phyloP scores from a whole-genome alignment of 1,140 invertebrate genomes.

The Streblospio benedicti region DNA sequence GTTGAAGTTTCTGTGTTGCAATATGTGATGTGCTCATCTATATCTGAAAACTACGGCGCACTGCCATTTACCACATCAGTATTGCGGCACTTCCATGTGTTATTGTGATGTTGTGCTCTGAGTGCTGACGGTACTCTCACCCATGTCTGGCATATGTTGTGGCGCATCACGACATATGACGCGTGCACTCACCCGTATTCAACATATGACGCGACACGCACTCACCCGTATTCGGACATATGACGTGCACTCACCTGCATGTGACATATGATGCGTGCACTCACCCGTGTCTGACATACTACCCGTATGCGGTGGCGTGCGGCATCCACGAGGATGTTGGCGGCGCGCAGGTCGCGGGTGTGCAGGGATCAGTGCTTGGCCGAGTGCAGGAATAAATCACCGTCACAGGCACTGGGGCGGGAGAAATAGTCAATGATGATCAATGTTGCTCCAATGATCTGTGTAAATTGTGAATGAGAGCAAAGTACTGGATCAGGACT shows the following conservation, averaged over 20 bases:
- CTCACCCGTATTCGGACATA: background rate
- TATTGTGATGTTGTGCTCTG: no score
- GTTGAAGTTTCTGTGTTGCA: no score
- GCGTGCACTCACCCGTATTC: background rate
- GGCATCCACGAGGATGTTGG: constrained; percentile 90
- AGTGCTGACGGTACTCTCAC: no score
- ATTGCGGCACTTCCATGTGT: no score
- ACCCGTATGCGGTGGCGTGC: constrained; percentile 30
- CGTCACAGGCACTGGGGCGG: constrained; percentile 52
- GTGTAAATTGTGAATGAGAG: no score
- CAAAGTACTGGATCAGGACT: no score
- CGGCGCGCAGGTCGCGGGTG: constrained; percentile 72
- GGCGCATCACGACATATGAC: background rate
- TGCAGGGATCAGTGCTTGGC: constrained; percentile 94
- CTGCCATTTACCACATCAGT: no score
- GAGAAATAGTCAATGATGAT: no score
- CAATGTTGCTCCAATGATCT: no score
- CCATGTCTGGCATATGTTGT: background rate
- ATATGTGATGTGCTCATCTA: no score
- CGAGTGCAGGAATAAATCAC: constrained; percentile 91
- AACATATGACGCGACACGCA: background rate
- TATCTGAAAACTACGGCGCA: no score
- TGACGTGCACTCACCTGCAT: background rate
- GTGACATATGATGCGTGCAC: background rate
- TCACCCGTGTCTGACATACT: constrained; percentile 26